Percentiles rank a stretch among this genome's conserved stretches.
Conservation (phyloP, 1,140 invertebrate species). For the Ostrea edulis region DNA sequence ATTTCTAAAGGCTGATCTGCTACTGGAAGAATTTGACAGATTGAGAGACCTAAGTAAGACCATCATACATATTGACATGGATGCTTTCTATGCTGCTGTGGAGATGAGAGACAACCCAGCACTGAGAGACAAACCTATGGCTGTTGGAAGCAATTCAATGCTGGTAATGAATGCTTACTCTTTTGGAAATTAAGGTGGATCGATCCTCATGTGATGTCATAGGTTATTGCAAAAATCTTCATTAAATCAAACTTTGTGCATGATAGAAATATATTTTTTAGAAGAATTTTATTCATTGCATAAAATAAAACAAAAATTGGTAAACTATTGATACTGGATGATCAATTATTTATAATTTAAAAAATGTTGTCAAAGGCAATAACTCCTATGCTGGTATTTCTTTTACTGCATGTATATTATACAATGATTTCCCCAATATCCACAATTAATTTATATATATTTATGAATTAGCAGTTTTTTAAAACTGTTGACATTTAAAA, state of each 20-base stretch:
- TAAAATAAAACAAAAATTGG: no score
- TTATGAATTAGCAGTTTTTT: no score
- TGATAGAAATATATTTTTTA: background rate
- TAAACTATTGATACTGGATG: no score
- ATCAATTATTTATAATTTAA: no score
- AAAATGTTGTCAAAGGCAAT: no score
- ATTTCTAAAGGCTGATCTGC: conserved; percentile 77
- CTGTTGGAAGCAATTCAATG: conserved; percentile 84
- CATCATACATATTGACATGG: conserved; percentile 86
- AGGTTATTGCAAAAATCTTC: no score
- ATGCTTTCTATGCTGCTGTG: conserved; percentile 85
- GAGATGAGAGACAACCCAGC: conserved; percentile 84
- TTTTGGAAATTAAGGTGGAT: background rate
- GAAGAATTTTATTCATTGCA: background rate
- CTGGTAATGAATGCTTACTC: conserved; percentile 77
- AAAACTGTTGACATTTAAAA: no score
- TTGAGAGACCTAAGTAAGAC: conserved; percentile 80
- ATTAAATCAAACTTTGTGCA: background rate
- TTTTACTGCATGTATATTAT: no score
- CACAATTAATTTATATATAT: no score
- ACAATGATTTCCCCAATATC: no score
- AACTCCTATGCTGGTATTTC: no score
- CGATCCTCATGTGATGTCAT: no score
- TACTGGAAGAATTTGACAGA: conserved; percentile 76
- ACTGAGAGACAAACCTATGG: conserved; percentile 84